phyloP scores from a whole-genome alignment of 2,888 invertebrate genomes.

The Podabrus alpinus region DNA sequence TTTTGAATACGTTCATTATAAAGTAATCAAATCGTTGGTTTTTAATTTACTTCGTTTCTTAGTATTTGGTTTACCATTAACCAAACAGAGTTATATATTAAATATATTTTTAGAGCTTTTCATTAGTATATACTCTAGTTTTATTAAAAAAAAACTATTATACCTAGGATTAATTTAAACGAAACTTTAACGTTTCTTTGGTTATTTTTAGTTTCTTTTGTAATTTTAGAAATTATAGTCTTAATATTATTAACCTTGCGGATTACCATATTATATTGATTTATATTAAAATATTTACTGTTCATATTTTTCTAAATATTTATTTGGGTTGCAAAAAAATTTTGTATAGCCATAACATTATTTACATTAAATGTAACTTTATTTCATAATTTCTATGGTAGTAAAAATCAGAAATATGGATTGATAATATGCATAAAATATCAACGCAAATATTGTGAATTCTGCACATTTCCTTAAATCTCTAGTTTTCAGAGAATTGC shows the following conservation, averaged over 20 bases:
- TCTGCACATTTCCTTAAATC: conserved; percentile 32
- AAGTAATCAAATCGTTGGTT: background rate
- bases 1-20: background rate
- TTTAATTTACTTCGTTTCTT: background rate
- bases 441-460: conserved; percentile 30
- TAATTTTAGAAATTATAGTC: background rate
- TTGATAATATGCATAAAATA: conserved; percentile 23
- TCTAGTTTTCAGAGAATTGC: conserved; percentile 37
- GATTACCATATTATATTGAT: too few species aligned
- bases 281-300: too few species aligned
- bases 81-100: background rate
- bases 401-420: background rate
- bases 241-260: too few species aligned
- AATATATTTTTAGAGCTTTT: background rate
- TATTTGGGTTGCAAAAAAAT: too few species aligned
- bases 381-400: background rate
- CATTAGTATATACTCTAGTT: background rate
- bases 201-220: background rate
- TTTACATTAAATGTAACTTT: background rate
- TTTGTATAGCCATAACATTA: too few species aligned
- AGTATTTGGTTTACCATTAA: background rate
- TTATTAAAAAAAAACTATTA: background rate
- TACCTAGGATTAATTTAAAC: background rate
- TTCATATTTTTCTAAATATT: too few species aligned
- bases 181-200: background rate